Conservation (phyloP, 2,797 vertebrate species). For the Erithacus rubecula region DNA sequence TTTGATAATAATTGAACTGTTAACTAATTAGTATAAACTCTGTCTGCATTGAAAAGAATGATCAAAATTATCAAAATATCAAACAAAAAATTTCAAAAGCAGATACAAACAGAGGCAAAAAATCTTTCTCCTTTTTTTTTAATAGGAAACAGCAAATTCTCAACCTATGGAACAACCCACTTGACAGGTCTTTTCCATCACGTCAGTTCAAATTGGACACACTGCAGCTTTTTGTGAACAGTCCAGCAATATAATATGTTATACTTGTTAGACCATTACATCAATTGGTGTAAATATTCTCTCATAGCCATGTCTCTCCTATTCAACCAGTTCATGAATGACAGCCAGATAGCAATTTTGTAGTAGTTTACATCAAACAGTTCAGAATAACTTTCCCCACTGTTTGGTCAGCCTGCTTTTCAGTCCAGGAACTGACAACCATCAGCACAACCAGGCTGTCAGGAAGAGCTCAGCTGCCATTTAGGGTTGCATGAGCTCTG, state of each 20-base stretch:
- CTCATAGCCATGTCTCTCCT: neutral
- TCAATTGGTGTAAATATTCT: constrained; percentile 16
- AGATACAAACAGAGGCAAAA: neutral
- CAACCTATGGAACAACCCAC: neutral
- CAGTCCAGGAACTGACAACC: neutral
- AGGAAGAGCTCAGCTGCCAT: neutral
- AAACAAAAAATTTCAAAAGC: neutral
- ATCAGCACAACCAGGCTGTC: neutral
- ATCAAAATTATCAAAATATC: constrained; percentile 33
- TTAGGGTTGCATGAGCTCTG: neutral
- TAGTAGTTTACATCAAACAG: neutral
- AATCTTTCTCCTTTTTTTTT: neutral
- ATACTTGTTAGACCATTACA: constrained; percentile 3
- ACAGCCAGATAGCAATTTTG: neutral
- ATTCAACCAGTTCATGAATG: neutral
- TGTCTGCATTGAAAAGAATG: neutral
- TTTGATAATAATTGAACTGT: constrained; percentile 56
- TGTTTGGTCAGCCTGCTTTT: neutral
- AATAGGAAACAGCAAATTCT: neutral
- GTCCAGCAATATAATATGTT: neutral
- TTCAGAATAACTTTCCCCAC: neutral
- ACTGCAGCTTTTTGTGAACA: neutral
- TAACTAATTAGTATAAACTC: constrained; percentile 56
- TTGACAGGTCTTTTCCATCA: constrained; percentile 32
- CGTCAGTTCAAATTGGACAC: neutral